Conservation (phyloP, 2,797 vertebrate species). For the Malurus splendens region DNA sequence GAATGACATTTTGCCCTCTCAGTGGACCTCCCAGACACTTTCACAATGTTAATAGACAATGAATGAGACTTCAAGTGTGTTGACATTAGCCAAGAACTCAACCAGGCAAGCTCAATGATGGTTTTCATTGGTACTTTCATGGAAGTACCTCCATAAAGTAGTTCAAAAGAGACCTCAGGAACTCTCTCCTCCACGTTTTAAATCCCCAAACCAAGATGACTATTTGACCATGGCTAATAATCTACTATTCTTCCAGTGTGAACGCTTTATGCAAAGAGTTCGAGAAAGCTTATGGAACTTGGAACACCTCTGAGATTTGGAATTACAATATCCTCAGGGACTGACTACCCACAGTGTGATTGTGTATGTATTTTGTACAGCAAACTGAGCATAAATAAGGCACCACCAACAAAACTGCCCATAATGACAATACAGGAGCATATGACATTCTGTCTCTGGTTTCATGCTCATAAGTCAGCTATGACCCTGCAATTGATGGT, state of each 20-base stretch:
- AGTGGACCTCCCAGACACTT: not conserved
- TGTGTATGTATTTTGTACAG: not conserved
- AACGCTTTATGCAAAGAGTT: not conserved
- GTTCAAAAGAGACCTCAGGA: not conserved
- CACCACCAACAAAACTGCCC: not conserved
- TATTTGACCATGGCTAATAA: not conserved
- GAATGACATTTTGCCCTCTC: not conserved
- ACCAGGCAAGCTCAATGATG: not conserved
- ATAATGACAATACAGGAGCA: not conserved
- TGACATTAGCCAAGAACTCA: not conserved
- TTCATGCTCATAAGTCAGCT: not conserved
- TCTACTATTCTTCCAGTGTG: not conserved
- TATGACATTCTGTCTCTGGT: not conserved
- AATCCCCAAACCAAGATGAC: not conserved
- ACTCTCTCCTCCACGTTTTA: not conserved
- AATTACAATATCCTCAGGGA: not conserved
- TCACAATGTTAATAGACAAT: not conserved
- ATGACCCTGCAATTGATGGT: not conserved
- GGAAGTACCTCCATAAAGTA: not conserved
- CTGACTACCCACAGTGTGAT: not conserved
- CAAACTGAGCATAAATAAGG: not conserved
- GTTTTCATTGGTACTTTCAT: not conserved
- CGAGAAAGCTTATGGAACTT: not conserved
- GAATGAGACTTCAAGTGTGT: not conserved
- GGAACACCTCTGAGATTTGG: not conserved